Evolutionary conservation across 2,888 invertebrate species (phyloP).

Genomic region (Calliscelio sp.): DNA sequence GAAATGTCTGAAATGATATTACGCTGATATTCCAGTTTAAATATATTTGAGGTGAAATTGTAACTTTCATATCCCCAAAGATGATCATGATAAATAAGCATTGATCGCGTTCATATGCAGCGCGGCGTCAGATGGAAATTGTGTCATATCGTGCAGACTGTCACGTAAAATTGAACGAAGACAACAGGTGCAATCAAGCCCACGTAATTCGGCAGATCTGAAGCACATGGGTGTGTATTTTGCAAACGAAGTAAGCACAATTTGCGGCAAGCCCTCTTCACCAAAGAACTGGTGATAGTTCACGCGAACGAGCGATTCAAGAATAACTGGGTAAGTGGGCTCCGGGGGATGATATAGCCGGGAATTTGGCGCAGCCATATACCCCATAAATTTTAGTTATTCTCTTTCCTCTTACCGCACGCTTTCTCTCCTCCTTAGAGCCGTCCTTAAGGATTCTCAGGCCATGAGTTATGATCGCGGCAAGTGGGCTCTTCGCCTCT

Average conservation of each 20-base stretch:
- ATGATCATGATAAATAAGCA: no score
- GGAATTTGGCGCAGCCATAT: conserved; percentile 83
- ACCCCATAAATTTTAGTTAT: conserved; percentile 84
- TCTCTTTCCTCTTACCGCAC: conserved; percentile 77
- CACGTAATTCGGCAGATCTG: conserved; percentile 28
- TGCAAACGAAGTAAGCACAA: conserved; percentile 77
- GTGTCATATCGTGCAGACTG: no score
- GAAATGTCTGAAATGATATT: no score
- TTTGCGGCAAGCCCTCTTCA: conserved; percentile 74
- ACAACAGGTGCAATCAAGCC: conserved; percentile 42
- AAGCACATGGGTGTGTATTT: conserved; percentile 42
- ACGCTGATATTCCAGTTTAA: no score
- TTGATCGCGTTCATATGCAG: no score
- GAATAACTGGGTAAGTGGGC: conserved; percentile 83
- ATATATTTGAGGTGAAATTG: no score
- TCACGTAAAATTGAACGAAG: background rate
- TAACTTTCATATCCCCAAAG: no score
- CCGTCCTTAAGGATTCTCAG: conserved; percentile 73
- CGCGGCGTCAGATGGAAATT: no score
- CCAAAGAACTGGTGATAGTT: conserved; percentile 75
- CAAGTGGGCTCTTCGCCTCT: conserved; percentile 70
- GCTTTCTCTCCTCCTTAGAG: conserved; percentile 74
- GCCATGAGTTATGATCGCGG: conserved; percentile 70
- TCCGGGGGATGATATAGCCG: conserved; percentile 82
- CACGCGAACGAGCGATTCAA: conserved; percentile 76